Percentiles rank a stretch among this genome's conserved stretches.
These are phyloP conservation scores for Zele albiditarsus DNA, from an alignment of 2,888 invertebrate genomes.

Conservation along the genomic window DNA sequence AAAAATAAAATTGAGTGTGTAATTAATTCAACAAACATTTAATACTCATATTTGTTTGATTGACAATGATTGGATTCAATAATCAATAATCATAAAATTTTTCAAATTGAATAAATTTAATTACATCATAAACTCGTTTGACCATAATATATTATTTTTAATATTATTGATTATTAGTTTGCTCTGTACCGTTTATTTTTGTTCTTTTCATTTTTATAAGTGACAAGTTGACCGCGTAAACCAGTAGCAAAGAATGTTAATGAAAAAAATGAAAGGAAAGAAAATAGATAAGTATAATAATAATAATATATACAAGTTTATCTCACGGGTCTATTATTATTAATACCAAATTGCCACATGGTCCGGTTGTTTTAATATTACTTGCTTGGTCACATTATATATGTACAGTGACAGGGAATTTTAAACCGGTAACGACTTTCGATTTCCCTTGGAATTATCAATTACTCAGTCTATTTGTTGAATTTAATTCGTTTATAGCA, in stretches of 20 bases:
- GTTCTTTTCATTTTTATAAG: not conserved
- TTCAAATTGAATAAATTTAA: not conserved
- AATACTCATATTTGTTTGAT: not conserved
- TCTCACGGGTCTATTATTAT: constrained; percentile 7
- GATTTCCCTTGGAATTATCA: constrained; percentile 48
- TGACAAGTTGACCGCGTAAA: constrained; percentile 2
- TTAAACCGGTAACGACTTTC: constrained; percentile 48
- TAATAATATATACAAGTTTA: not conserved
- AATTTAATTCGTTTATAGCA: not conserved
- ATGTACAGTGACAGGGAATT: constrained; percentile 10
- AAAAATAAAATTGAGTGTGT: not conserved
- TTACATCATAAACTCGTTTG: not conserved
- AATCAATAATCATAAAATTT: not conserved
- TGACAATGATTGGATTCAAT: not conserved
- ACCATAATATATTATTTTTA: not conserved
- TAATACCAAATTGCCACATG: constrained; percentile 10
- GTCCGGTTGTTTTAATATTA: not conserved
- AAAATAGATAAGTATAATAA: not conserved
- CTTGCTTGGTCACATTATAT: not conserved
- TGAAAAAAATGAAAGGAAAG: not conserved
- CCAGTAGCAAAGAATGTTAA: constrained; percentile 1
- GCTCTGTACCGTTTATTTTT: not conserved
- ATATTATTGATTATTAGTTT: not conserved
- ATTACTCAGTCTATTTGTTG: constrained; percentile 9
- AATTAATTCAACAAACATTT: too few relatives aligned